Percentiles rank a stretch among this genome's conserved stretches.
phyloP scores from a whole-genome alignment of 2,797 vertebrate genomes.

The Chelmon rostratus region DNA sequence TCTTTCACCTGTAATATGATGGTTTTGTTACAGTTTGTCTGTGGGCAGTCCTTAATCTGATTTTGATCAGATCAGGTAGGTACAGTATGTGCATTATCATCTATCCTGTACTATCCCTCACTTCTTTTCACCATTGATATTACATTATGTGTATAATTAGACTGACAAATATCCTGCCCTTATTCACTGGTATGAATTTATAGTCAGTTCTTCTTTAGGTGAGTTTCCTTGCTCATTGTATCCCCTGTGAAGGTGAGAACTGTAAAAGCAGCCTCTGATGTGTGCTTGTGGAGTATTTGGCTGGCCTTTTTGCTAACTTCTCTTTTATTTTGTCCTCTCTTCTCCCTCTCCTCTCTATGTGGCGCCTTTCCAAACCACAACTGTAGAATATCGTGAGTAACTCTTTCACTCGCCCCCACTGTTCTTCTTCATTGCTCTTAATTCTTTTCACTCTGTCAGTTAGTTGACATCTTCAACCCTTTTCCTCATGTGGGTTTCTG shows the following conservation, averaged over 20 bases:
- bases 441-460: constrained; percentile 40
- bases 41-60: background rate
- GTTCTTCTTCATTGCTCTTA: constrained; percentile 42
- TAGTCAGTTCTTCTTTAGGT: background rate
- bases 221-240: background rate
- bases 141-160: background rate
- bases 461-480: constrained; percentile 32
- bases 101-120: background rate
- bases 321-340: constrained; percentile 54
- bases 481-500: constrained; percentile 48
- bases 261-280: constrained; percentile 19
- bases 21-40: constrained; percentile 12
- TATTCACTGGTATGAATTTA: constrained; percentile 4
- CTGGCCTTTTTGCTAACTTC: constrained; percentile 54
- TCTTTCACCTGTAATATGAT: background rate
- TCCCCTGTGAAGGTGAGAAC: constrained; percentile 13
- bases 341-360: constrained; percentile 43
- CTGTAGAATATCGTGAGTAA: constrained; percentile 84
- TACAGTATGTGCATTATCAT: background rate
- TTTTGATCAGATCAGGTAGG: background rate
- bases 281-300: constrained; percentile 33
- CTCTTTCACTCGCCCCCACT: constrained; percentile 51
- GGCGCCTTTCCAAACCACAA: constrained; percentile 65
- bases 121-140: background rate
- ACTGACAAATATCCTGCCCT: background rate